Conservation (phyloP, 2,113 vertebrate genomes). For the Callorhinus ursinus region DNA sequence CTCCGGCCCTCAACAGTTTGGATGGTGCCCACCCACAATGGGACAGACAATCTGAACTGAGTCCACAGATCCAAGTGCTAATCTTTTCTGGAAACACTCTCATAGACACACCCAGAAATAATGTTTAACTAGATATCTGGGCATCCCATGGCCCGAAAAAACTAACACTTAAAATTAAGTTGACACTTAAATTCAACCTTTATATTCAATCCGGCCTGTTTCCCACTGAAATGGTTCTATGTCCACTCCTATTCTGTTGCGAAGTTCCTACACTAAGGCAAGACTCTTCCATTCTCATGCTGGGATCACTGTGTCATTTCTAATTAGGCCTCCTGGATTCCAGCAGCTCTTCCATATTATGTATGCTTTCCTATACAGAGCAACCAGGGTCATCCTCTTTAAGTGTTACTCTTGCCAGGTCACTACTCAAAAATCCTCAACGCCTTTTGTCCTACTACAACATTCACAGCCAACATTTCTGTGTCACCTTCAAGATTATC, state of each 20-base stretch:
- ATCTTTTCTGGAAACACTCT: neutral
- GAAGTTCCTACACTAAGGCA: neutral
- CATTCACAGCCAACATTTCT: neutral
- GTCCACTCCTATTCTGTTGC: neutral
- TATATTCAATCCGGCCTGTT: neutral
- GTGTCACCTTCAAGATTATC: neutral
- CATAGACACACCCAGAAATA: neutral
- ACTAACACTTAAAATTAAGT: neutral
- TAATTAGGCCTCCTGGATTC: neutral
- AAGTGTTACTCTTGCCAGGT: neutral
- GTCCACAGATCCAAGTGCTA: neutral
- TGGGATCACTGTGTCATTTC: neutral
- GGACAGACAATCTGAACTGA: neutral
- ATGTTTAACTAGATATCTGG: neutral
- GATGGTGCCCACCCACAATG: too few relatives aligned
- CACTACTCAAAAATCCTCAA: slow-evolving; percentile 17
- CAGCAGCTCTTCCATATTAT: neutral
- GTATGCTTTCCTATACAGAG: neutral
- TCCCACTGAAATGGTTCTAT: neutral
- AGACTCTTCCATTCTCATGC: neutral
- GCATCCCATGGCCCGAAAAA: neutral
- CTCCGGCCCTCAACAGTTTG: neutral
- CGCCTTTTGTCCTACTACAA: neutral
- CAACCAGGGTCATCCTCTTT: neutral
- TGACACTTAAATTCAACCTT: neutral